A percentile compares a stretch with the other conserved stretches of the same genome.
phyloP scores from a whole-genome alignment of 2,113 vertebrate genomes.

The Archilochus colubris region DNA sequence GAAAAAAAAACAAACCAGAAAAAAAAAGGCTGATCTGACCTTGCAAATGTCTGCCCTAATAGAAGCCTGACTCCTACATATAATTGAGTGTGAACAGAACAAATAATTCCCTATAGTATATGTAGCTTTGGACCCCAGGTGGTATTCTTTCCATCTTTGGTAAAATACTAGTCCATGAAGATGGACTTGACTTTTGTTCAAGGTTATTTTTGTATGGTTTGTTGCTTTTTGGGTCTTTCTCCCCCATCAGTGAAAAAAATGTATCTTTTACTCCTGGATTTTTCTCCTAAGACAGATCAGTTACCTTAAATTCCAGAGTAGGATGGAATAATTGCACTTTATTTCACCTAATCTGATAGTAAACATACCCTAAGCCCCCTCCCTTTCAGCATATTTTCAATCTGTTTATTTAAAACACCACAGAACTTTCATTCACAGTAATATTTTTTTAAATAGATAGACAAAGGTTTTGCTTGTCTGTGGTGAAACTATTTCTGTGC shows the following conservation, averaged over 20 bases:
- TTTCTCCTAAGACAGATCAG: neutral
- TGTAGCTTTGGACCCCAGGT: accelerated
- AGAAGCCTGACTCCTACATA: neutral
- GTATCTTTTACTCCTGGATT: neutral
- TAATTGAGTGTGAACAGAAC: neutral
- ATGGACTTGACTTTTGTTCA: neutral
- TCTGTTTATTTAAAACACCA: neutral
- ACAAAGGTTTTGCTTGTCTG: neutral
- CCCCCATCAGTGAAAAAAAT: neutral
- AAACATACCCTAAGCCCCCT: neutral
- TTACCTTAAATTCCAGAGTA: neutral
- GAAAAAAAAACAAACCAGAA: neutral
- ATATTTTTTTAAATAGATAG: neutral
- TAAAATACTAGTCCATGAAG: neutral
- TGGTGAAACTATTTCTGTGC: neutral
- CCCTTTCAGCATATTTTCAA: neutral
- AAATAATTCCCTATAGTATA: accelerated
- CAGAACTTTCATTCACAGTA: neutral
- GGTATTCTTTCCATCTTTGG: neutral
- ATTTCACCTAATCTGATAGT: neutral
- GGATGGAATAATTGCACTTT: neutral
- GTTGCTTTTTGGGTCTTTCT: neutral
- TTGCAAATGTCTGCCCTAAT: neutral
- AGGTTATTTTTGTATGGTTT: neutral
- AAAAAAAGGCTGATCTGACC: neutral